phyloP scores from a whole-genome alignment of 2,888 invertebrate species.

The Polyploca ridens region DNA sequence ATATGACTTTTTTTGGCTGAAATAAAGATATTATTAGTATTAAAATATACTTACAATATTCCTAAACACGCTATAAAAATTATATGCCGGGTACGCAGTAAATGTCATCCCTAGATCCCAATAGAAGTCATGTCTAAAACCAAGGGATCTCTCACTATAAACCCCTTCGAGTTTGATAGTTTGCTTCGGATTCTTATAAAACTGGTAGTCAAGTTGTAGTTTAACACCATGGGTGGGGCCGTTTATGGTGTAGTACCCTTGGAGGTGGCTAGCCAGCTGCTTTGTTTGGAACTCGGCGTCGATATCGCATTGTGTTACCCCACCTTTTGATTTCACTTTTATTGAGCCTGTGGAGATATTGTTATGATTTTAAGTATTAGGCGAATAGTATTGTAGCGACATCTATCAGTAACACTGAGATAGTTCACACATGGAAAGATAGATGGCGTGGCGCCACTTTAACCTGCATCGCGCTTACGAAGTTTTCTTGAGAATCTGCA shows the following conservation, averaged over 20 bases:
- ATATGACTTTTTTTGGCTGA: no score
- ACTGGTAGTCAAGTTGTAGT: slow-evolving; percentile 87
- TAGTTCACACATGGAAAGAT: no score
- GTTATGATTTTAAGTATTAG: background rate
- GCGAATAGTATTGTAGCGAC: no score
- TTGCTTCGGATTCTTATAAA: slow-evolving; percentile 84
- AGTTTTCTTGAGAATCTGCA: no score
- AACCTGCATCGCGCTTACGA: no score
- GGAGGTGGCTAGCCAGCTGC: slow-evolving; percentile 88
- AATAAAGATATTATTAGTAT: background rate
- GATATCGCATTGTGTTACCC: slow-evolving; percentile 91
- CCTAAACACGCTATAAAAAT: slow-evolving; percentile 87
- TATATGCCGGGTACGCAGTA: slow-evolving; percentile 90
- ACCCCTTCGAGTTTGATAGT: slow-evolving; percentile 78
- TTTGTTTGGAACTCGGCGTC: slow-evolving; percentile 91
- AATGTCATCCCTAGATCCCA: slow-evolving; percentile 89
- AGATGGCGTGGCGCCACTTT: no score
- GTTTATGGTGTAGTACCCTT: slow-evolving; percentile 88
- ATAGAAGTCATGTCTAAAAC: slow-evolving; percentile 84
- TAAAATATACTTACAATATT: slow-evolving; percentile 82
- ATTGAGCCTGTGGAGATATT: slow-evolving; percentile 50
- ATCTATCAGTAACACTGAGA: no score
- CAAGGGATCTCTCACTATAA: slow-evolving; percentile 83
- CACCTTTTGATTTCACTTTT: slow-evolving; percentile 76
- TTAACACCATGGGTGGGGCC: slow-evolving; percentile 83